Evolutionary conservation across 2,797 vertebrate species (phyloP), one percentile per base, ranked within the genome.

Genomic region (Eremophila alpestris): DNA sequence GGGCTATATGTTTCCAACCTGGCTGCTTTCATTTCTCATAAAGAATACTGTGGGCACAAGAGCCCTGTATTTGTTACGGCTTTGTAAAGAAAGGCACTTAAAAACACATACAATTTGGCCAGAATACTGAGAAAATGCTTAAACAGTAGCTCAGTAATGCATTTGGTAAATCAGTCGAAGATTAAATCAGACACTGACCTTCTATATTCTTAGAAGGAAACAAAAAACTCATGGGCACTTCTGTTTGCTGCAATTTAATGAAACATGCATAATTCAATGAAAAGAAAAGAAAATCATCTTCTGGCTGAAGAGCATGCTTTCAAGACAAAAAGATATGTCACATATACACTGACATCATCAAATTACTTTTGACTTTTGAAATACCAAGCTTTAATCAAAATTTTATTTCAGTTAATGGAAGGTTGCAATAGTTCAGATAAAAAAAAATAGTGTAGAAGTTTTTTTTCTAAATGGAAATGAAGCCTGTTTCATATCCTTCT

Each of bases 371-470:
- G 19, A 74, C 26, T 76, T 78, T 80, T 74, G 52, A 91, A 91
- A 81, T 54, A 54, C 21, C 54, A 93, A 68, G 40, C 14, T 54
- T 80, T 77, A 90, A 93, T 91, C 82, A 64, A 89, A 91, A 83
- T 40, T 55, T 4, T 34, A 43, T 91, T 88, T 93, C 65, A 58
- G 62, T 75, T 86, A 94, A 84, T 51, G 7, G 73, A 88, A 93
- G 19, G 16, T 64, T 85, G 12, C 26, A 62, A n/a, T 48, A 71
- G 34, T 40, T 91, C 41, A 83, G 63, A 49, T 58, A 6, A 36
- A 78, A 86, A 48, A 75, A 77, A 62, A 11, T 20, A 63, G 32
- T n/a, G 23, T 15, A 40, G 32, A 68, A 32, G 19, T 2, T 8
- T 64, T 74, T 55, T 51, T 74, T 41, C 68, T 67, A 70, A 70